Evolutionary conservation across 2,888 invertebrate genomes (phyloP), one percentile per base, ranked within the genome.

Genomic region (Drosophila trichaetosa): DNA sequence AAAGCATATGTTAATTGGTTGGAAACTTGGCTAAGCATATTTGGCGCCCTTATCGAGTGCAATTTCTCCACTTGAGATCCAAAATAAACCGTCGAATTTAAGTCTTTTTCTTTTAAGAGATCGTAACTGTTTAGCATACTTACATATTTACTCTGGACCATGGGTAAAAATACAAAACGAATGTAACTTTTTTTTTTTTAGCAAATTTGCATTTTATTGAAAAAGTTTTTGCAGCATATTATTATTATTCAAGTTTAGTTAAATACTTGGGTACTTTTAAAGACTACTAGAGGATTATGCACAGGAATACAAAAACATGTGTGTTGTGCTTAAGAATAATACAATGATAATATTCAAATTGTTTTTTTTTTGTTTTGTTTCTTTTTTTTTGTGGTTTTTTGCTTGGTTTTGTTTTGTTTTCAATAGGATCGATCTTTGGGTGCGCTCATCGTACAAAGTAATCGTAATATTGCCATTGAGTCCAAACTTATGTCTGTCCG

Each of bases 271-370:
- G 69, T 79, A 79, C 36, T 64, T 42, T 73, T 80, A 71, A 84
- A 78, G 76, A 71, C 85, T 87, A 84, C 70, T 65, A 76, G 60
- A 81, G 69, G 76, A 71, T 67, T 74, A 80, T 79, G 85, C 87
- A 80, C 80, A 87, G 73, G 74, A 82, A 77, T 80, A 79, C 76
- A 75, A 77, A 76, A 67, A 71, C 57, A 48, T 63, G 46, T 29
- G 57, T 58, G 21, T 64, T 36, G 71, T 66, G 65, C 78, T 52
- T 70, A 73, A 60, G 42, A 65, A 69, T 75, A 76, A 73, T 79
- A 79, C 69, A 75, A 69, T 69, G 69, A 74, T 77, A 65, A 63
- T 68, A 46, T 58, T 73, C 59, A 73, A 67, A 73, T 66, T 54
- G 56, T 59, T 69, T n/a, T n/a, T 21, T 34, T 51, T n/a, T n/a